These are phyloP conservation scores for Theonella swinhoei DNA, from an alignment of 37 sponge, comb jelly and placozoan species.

Conservation along the genomic window DNA sequence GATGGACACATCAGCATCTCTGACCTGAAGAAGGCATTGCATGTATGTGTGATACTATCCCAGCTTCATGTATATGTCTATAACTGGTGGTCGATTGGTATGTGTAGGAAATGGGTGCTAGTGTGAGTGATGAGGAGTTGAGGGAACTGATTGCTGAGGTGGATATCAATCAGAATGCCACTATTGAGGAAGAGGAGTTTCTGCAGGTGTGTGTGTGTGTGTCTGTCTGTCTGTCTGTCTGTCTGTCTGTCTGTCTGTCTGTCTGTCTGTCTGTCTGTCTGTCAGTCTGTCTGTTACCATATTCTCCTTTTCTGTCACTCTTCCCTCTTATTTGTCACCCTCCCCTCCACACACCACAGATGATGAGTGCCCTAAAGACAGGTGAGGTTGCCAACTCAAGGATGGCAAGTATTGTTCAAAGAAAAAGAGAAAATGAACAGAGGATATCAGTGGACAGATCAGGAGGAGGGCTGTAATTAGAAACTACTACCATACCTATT, in stretches of 20 bases:
- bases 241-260: too few species aligned
- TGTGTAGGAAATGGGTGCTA: constrained; percentile 70
- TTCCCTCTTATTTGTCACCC: too few species aligned
- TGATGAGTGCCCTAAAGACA: constrained; percentile 86
- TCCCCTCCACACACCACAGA: too few species aligned
- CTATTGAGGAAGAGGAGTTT: constrained; percentile 98
- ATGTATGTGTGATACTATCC: background rate
- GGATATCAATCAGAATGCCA: constrained; percentile 94
- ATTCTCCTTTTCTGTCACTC: too few species aligned
- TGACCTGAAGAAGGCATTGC: constrained; percentile 78
- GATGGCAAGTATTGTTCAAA: constrained; percentile 70
- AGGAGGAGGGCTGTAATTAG: constrained; percentile 86
- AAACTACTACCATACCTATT: too few species aligned
- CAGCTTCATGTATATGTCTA: background rate
- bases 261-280: too few species aligned
- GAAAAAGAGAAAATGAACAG: constrained; percentile 34
- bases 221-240: too few species aligned
- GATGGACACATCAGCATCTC: constrained; percentile 92
- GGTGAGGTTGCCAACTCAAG: constrained; percentile 89
- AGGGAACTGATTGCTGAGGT: constrained; percentile 95
- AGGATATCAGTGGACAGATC: constrained; percentile 75
- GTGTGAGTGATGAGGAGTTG: constrained; percentile 79
- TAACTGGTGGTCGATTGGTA: background rate
- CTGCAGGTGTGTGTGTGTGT: constrained; percentile 53
- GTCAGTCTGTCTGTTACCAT: too few species aligned